phyloP scores from a whole-genome alignment of 1,140 invertebrate genomes.

The Papilio helenus region DNA sequence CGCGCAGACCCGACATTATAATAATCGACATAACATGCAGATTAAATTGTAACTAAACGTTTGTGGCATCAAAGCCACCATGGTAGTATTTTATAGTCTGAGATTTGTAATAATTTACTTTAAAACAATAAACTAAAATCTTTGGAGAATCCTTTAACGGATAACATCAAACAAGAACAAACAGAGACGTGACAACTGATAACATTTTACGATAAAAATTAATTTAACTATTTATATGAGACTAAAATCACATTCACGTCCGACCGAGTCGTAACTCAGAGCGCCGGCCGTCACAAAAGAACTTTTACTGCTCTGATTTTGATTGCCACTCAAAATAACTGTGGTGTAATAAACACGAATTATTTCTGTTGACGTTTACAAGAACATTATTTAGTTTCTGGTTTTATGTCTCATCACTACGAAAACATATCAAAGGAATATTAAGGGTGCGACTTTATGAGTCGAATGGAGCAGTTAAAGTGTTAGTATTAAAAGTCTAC shows the following conservation, averaged over 20 bases:
- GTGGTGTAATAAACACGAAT: constrained; percentile 36
- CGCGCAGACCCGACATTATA: neutral
- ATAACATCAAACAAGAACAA: neutral
- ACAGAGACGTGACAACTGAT: neutral
- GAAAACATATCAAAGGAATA: constrained; percentile 1
- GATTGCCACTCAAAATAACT: constrained; percentile 36
- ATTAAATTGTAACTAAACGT: neutral
- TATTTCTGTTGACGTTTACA: constrained; percentile 27
- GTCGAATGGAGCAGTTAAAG: neutral
- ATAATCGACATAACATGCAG: constrained; percentile 4
- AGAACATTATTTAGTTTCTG: constrained; percentile 28
- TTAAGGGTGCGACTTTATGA: neutral
- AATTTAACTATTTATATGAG: constrained; percentile 16
- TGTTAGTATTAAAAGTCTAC: neutral
- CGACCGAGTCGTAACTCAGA: constrained; percentile 17
- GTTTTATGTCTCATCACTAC: constrained; percentile 3
- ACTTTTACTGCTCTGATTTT: constrained; percentile 34
- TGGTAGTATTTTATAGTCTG: neutral
- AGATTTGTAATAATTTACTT: neutral
- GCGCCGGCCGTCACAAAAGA: constrained; percentile 18
- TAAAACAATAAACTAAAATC: neutral
- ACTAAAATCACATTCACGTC: neutral
- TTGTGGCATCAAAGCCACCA: neutral
- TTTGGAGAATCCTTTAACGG: neutral
- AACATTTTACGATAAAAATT: constrained; percentile 11